Percentiles rank a stretch among this genome's conserved stretches.
Conservation (phyloP, 1,140 invertebrate genomes). For the Brachionus asplanchnoidis region DNA sequence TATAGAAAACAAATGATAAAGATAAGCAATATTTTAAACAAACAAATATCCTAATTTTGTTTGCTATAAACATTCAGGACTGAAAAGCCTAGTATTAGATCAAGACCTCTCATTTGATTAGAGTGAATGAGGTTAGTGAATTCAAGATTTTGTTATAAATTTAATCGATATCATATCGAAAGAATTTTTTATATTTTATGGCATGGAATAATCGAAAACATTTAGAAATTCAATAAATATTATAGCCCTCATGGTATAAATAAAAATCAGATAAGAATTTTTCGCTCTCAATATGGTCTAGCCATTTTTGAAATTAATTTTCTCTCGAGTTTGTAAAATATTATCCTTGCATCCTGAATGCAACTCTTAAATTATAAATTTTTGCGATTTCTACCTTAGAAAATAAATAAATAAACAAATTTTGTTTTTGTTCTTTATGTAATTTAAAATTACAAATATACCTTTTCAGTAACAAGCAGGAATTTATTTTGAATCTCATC, state of each 20-base stretch:
- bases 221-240: not conserved
- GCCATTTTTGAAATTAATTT: not conserved
- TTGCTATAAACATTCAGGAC: not conserved
- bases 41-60: not conserved
- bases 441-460: too few relatives aligned
- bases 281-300: not conserved
- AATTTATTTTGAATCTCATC: too few relatives aligned
- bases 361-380: too few relatives aligned
- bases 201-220: not conserved
- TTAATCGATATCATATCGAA: not conserved
- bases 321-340: not conserved
- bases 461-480: too few relatives aligned
- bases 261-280: not conserved
- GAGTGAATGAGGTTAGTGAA: conserved; percentile 4
- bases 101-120: not conserved
- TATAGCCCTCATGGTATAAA: not conserved
- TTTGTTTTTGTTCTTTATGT: too few relatives aligned
- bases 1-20: not conserved
- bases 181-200: not conserved
- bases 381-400: too few relatives aligned
- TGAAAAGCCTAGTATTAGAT: not conserved
- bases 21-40: not conserved
- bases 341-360: not conserved
- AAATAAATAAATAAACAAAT: too few relatives aligned
- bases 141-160: conserved; percentile 4